Base-by-base conservation (phyloP, 1,140 invertebrate species). In the Brachionus sp. region DNA sequence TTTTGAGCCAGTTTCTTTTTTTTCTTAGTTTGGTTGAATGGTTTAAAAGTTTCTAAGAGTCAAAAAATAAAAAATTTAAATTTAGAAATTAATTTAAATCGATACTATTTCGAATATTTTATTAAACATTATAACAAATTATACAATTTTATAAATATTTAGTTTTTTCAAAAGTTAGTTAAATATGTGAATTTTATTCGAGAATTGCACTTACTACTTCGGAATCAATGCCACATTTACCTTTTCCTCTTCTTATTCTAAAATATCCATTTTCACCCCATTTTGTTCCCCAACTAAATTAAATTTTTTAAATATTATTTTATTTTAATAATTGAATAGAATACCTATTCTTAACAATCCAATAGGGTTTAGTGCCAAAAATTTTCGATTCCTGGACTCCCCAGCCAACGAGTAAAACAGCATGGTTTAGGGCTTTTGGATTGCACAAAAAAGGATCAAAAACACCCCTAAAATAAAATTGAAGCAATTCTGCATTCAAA, bases 251-350 rank as follows among this genome's bases (percentile, higher is more conserved):
- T 25, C 85, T 64, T 6, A 88, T 88, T 42, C 85, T 44, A 84
- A 88, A 88, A 84, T 88, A 88, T 12, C 87, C 87, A 16, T 86
- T 66, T 83, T 86, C 85, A 6, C 87, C 87, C 87, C 87, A 88
- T 29, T 84, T 86, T 7, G 57, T 25, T 0, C 87, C 87, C 87
- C 87, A 88, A 0, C 87, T 80, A 25, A 73, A 29, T 33, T 1
- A 78, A 50, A 78, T 37, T 16, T 29, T 50, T 78, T 33, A 78
- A 78, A 44, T 53, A 0, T 23, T 5, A 25, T 29, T 46, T 44
- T 77, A 42, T 44, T 29, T 23, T 7, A 5, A 13, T 19, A 23
- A 10, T 35, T 70, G 0, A n/a, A 46, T 7, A n/a, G 10, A n/a
- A 5, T 37, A 78, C 77, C 77, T 88, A 77, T 88, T 88, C 77